Conservation (phyloP, 2,888 invertebrate species). For the Tenthredo livida region DNA sequence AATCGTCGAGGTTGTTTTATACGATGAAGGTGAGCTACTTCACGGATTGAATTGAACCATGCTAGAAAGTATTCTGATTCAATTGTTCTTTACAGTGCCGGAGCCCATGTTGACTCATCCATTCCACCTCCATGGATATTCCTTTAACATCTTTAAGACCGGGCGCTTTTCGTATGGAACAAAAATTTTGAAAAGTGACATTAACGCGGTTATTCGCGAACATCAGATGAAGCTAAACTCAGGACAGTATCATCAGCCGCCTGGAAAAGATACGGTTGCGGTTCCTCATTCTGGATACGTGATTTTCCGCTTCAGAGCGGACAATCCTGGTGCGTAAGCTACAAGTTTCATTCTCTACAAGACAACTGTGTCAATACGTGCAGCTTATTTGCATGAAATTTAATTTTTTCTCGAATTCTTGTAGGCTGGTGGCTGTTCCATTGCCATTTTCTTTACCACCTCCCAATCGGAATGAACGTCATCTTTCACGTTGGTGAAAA, state of each 20-base stretch:
- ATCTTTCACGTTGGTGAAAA: slow-evolving; percentile 91
- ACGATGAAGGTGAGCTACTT: slow-evolving; percentile 86
- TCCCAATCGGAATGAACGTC: slow-evolving; percentile 92
- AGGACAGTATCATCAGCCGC: slow-evolving; percentile 89
- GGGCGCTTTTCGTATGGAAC: slow-evolving; percentile 87
- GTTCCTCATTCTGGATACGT: slow-evolving; percentile 95
- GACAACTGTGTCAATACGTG: neutral
- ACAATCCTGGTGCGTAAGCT: slow-evolving; percentile 85
- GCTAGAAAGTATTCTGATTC: neutral
- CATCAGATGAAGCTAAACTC: slow-evolving; percentile 89
- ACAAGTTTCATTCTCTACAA: neutral
- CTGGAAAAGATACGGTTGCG: slow-evolving; percentile 92
- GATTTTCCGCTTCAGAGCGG: slow-evolving; percentile 90
- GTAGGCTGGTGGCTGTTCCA: slow-evolving; percentile 92
- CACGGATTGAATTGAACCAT: neutral
- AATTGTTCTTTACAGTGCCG: slow-evolving; percentile 82
- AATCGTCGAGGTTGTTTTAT: slow-evolving; percentile 90
- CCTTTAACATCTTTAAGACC: slow-evolving; percentile 91
- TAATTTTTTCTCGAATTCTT: slow-evolving; percentile 43
- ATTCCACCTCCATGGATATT: slow-evolving; percentile 93
- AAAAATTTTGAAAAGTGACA: slow-evolving; percentile 90
- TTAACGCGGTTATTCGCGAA: slow-evolving; percentile 89
- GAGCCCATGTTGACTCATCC: slow-evolving; percentile 92
- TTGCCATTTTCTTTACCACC: slow-evolving; percentile 94
- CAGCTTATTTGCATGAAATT: neutral